Base-by-base conservation (phyloP, 1,140 invertebrate genomes). In the Hylaeus volcanicus region DNA sequence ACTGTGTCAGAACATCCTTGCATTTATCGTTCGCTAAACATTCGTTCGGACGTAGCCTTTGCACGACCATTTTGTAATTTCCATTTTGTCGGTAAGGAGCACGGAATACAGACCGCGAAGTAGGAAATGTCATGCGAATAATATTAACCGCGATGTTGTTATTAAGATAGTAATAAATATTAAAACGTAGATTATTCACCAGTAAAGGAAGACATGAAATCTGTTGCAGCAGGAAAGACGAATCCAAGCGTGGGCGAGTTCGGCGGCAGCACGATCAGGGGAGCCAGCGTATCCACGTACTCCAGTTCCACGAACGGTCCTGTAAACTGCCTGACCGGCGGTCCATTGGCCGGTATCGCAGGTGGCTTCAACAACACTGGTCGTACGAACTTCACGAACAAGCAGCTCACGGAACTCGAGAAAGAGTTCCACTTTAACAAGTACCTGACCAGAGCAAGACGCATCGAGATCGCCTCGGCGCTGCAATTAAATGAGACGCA, bases 341-440 rank as follows among this genome's bases (percentile, higher is more conserved):
- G 82, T 1, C 65, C 90, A 0, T 76, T 92, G 45, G 65, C 86
- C 4, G 90, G 91, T 4, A 88, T 92, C 12, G 85, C 90, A 1
- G 88, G 88, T 12, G 88, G 95, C 89, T 94, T 96, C 74, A 97
- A 97, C 92, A 97, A 97, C 91, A 97, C 97, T 5, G 98, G 98
- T 41, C 95, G 99, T 48, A 99, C 98, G 3, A 99, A 99, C 93
- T 99, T 99, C 94, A 99, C 98, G 71, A 99, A 99, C 91, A 99
- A 99, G 93, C 99, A 99, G 92, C 95, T 99, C 68, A 99, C 98
- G 1, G 99, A 99, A 93, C 94, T 99, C 84, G 99, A 99, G 92
- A 99, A 99, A 92, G 99, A 99, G 93, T 99, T 99, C 93, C 98
- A 99, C 93, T 99, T 99, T 93, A 99, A 99, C 94, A 99, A 99